Conservation (phyloP, 2,797 vertebrate species). For the Astyanax mexicanus region DNA sequence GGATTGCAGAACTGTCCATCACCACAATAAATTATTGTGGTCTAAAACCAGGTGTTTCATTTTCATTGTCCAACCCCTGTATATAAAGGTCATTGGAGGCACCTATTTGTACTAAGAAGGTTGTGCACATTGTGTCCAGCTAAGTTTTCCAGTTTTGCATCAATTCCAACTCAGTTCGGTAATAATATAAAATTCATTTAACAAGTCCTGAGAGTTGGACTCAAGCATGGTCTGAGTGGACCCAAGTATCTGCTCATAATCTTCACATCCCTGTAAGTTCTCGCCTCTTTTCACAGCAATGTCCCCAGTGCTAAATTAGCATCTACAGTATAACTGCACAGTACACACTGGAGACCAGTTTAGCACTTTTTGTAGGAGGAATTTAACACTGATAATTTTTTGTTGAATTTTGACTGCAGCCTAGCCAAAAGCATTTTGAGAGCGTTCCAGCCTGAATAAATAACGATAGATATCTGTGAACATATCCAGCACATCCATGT, state of each 20-base stretch:
- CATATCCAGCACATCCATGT: too few species aligned
- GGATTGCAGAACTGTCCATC: too few species aligned
- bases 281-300: constrained; percentile 13
- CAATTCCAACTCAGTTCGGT: not conserved
- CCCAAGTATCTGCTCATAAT: not conserved
- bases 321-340: constrained; percentile 1
- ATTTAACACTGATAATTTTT: constrained; percentile 16
- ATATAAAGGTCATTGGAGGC: too few species aligned
- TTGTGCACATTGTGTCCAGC: too few species aligned
- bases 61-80: too few species aligned
- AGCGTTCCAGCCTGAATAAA: not conserved
- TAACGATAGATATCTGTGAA: not conserved
- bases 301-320: constrained; percentile 4
- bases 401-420: not conserved
- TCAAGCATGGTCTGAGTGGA: not conserved
- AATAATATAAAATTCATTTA: not conserved
- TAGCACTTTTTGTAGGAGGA: constrained; percentile 2
- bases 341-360: not conserved
- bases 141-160: too few species aligned
- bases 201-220: not conserved
- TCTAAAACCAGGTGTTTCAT: too few species aligned
- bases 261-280: not conserved
- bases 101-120: too few species aligned
- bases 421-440: constrained; percentile 3
- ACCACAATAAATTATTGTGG: too few species aligned